Evolutionary conservation across 2,113 vertebrate species (phyloP).

Genomic region (Sitta europaea): DNA sequence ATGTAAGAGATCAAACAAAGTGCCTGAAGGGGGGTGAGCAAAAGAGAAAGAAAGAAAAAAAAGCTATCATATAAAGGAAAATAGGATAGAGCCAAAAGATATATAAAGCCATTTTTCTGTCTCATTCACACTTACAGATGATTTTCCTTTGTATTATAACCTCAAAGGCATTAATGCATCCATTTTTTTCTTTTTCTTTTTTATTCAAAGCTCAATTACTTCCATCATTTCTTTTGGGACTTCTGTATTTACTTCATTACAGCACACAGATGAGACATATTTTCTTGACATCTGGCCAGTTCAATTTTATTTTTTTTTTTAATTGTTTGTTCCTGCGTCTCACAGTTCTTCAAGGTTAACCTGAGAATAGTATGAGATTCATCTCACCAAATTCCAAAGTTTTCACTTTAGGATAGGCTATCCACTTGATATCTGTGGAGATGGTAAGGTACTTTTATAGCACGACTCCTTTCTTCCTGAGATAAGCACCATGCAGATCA

Average conservation of each 20-base stretch:
- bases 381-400: not conserved
- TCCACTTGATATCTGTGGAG: not conserved
- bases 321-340: not conserved
- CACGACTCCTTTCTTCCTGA: not conserved
- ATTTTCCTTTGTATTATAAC: not conserved
- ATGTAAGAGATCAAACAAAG: slow-evolving; percentile 32
- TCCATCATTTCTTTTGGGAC: slow-evolving; percentile 6
- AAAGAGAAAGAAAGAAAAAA: not conserved
- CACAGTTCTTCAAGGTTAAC: not conserved
- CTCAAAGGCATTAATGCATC: not conserved
- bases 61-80: not conserved
- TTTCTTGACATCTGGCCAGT: not conserved
- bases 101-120: not conserved
- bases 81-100: not conserved
- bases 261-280: not conserved
- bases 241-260: not conserved
- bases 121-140: not conserved
- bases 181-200: not conserved
- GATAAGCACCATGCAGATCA: not conserved
- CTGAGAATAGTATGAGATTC: not conserved
- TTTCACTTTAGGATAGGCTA: not conserved
- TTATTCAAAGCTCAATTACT: not conserved
- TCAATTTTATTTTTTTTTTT: not conserved
- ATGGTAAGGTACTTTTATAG: not conserved
- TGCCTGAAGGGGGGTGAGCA: not conserved